Evolutionary conservation across 2,888 invertebrate genomes (phyloP).

Genomic region (Hofmannophila pseudospretella): DNA sequence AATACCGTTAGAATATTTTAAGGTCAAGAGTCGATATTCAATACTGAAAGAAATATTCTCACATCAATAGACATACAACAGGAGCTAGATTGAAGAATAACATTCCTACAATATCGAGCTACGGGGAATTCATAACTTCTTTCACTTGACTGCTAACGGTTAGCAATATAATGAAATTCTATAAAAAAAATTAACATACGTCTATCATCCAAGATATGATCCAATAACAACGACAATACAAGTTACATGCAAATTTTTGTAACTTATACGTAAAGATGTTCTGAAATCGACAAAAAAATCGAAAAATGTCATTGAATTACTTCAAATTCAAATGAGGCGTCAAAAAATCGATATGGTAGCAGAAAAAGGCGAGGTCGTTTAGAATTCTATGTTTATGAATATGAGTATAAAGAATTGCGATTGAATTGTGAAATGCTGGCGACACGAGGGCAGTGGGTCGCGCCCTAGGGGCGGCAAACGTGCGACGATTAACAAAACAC

Average conservation of each 20-base stretch:
- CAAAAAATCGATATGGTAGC: conserved; percentile 55
- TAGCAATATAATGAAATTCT: conserved; percentile 36
- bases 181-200: conserved; percentile 63
- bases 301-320: conserved; percentile 36
- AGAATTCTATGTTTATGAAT: conserved; percentile 52
- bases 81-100: conserved; percentile 71
- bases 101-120: conserved; percentile 37
- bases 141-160: conserved; percentile 38
- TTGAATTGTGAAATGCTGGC: conserved; percentile 54
- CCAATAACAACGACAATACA: conserved; percentile 55
- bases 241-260: conserved; percentile 59
- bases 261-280: conserved; percentile 50
- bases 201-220: conserved; percentile 69
- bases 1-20: conserved; percentile 54
- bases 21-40: conserved; percentile 42
- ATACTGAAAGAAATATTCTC: conserved; percentile 41
- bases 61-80: conserved; percentile 61
- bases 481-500: conserved; percentile 35
- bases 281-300: conserved; percentile 21
- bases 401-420: conserved; percentile 40
- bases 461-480: conserved; percentile 49
- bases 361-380: conserved; percentile 49
- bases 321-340: conserved; percentile 62
- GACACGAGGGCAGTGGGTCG: conserved; percentile 67
- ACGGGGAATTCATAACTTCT: conserved; percentile 36